Conservation (phyloP, 2,888 invertebrate species). For the Scaptomyza flava region DNA sequence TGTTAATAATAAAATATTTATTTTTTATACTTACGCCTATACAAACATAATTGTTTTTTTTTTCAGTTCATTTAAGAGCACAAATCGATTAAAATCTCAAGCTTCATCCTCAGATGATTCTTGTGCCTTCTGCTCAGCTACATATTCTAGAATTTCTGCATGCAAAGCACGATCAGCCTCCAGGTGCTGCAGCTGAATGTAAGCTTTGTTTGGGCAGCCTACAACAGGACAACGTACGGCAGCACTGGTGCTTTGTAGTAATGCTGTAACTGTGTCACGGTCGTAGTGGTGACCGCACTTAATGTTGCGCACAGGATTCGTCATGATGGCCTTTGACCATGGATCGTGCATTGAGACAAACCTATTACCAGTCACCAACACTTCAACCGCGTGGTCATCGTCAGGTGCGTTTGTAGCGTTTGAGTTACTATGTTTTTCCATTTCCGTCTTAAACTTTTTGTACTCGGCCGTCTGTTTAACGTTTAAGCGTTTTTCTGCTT, state of each 20-base stretch:
- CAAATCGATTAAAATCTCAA: not conserved
- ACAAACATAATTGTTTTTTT: too few relatives aligned
- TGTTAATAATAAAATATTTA: too few relatives aligned
- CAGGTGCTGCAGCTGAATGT: slow-evolving; percentile 33
- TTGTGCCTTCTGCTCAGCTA: slow-evolving; percentile 2
- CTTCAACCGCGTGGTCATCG: slow-evolving; percentile 11
- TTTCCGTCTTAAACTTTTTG: slow-evolving; percentile 22
- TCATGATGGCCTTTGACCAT: slow-evolving; percentile 47
- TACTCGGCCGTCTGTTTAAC: slow-evolving; percentile 37
- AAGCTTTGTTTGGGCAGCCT: slow-evolving; percentile 39
- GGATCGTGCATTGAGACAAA: slow-evolving; percentile 47
- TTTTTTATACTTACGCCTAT: too few relatives aligned
- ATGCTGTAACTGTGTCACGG: slow-evolving; percentile 18
- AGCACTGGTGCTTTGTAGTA: slow-evolving; percentile 10
- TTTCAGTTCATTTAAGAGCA: not conserved
- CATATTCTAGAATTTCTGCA: slow-evolving; percentile 8
- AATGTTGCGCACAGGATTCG: slow-evolving; percentile 46
- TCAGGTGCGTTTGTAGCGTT: not conserved
- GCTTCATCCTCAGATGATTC: slow-evolving; percentile 10
- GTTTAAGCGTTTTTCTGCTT: slow-evolving; percentile 18
- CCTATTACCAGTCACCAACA: not conserved
- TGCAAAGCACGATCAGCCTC: slow-evolving; percentile 20
- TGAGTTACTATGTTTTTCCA: not conserved
- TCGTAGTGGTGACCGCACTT: slow-evolving; percentile 57
- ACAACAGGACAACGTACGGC: slow-evolving; percentile 45